A percentile compares a stretch with the other conserved stretches of the same genome.
Conservation (phyloP, 37 sponge, comb jelly and placozoan species). For the Eunapius fragilis region DNA sequence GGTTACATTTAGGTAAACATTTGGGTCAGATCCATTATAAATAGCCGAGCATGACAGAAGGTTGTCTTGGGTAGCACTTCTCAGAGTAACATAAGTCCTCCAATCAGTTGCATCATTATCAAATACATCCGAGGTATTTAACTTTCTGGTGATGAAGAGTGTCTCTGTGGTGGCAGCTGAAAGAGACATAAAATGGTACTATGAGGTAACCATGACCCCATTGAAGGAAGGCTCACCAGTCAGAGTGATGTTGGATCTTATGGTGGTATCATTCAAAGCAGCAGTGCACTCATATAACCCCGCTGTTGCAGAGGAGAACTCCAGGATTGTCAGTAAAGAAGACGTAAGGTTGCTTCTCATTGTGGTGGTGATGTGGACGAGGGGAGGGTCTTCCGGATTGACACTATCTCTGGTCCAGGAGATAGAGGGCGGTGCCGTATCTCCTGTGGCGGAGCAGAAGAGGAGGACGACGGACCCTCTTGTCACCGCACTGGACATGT, state of each 20-base stretch:
- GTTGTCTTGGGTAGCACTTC: too few relatives aligned
- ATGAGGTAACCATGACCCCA: not conserved
- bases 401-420: conserved; percentile 31
- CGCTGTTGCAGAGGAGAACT: conserved; percentile 11
- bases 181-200: not conserved
- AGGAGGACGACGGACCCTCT: conserved; percentile 37
- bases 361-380: conserved; percentile 20
- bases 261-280: conserved; percentile 1
- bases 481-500: not conserved
- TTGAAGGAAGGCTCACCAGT: not conserved
- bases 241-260: conserved; percentile 2
- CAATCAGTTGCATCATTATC: not conserved
- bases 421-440: conserved; percentile 1
- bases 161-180: not conserved
- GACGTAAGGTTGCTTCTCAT: not conserved
- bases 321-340: conserved; percentile 25
- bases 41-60: conserved; percentile 4
- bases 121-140: not conserved
- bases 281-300: conserved; percentile 34
- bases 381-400: conserved; percentile 23
- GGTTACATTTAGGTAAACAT: conserved; percentile 7
- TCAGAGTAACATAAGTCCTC: not conserved
- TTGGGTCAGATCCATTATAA: not conserved
- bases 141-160: not conserved
- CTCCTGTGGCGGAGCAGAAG: conserved; percentile 19